Conservation (phyloP, 2,113 vertebrate species). For the Ptyas mucosa region DNA sequence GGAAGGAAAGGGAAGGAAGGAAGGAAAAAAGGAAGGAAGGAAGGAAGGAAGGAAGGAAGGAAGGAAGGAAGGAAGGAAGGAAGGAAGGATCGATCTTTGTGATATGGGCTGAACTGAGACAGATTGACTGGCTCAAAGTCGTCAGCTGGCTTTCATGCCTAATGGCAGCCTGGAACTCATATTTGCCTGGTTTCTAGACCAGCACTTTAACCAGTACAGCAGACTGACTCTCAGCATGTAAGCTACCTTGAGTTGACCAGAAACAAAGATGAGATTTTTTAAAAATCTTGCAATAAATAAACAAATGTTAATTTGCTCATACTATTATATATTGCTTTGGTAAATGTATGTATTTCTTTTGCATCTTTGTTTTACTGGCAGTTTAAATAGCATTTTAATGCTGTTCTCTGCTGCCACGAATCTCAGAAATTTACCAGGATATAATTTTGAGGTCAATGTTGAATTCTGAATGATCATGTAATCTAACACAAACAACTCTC, state of each 20-base stretch:
- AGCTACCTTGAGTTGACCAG: background rate
- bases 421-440: background rate
- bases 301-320: background rate
- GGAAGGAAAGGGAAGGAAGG: background rate
- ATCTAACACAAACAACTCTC: background rate
- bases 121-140: background rate
- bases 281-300: background rate
- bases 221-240: background rate
- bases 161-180: background rate
- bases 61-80: background rate
- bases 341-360: background rate
- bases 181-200: background rate
- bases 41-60: background rate
- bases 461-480: background rate
- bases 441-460: background rate
- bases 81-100: background rate
- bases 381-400: background rate
- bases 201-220: background rate
- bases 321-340: background rate
- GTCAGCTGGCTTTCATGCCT: background rate
- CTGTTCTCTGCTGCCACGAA: background rate
- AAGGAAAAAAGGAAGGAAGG: no score
- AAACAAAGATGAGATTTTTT: background rate
- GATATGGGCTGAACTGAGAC: background rate
- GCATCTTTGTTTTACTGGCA: background rate